Conservation (phyloP, 1,140 invertebrate species). For the Drosophila sucinea region DNA sequence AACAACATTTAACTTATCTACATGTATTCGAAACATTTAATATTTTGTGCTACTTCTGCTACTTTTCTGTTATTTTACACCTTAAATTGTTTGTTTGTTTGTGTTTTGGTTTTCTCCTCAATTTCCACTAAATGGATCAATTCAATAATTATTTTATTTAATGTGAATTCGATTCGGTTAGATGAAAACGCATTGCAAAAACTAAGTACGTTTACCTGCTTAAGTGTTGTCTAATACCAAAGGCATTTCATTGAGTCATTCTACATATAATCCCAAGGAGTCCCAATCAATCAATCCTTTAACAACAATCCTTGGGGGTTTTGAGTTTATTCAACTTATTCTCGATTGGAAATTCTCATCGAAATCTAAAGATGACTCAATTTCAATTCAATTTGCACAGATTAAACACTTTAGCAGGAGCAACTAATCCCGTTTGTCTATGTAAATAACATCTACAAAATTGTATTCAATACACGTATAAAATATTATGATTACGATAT, state of each 20-base stretch:
- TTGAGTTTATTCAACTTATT: too few relatives aligned
- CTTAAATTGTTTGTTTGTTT: conserved; percentile 19
- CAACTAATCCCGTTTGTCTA: conserved; percentile 15
- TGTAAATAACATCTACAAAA: conserved; percentile 71
- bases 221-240: background rate
- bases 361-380: too few relatives aligned
- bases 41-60: background rate
- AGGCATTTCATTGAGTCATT: conserved; percentile 4
- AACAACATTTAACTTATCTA: conserved; percentile 64
- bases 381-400: background rate
- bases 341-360: too few relatives aligned
- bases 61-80: background rate
- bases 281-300: too few relatives aligned
- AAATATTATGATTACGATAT: conserved; percentile 56
- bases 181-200: conserved; percentile 3
- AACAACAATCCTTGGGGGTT: too few relatives aligned
- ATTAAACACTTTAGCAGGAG: conserved; percentile 3
- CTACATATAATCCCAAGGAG: too few relatives aligned
- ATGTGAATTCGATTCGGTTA: conserved; percentile 8
- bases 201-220: background rate
- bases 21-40: conserved; percentile 25
- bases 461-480: conserved; percentile 70
- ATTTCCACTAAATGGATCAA: conserved; percentile 4
- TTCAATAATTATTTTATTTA: background rate
- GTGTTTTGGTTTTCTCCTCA: background rate